These are phyloP conservation scores for Apodemia mormo DNA, from an alignment of 2,888 invertebrate species.

Conservation along the genomic window DNA sequence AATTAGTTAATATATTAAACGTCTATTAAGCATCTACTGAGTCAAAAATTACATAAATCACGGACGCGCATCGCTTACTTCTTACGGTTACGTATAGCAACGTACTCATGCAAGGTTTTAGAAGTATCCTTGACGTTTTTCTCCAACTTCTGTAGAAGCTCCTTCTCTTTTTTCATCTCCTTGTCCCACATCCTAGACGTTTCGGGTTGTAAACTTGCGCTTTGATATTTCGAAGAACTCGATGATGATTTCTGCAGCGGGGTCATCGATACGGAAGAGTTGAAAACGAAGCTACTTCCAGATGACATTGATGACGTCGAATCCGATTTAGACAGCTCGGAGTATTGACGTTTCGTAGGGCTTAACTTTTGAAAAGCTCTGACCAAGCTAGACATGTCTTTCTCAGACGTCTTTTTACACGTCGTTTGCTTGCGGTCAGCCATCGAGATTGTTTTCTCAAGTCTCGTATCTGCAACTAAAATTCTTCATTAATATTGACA, in stretches of 20 bases:
- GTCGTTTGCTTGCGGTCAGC: too few species aligned
- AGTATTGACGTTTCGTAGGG: constrained; percentile 8
- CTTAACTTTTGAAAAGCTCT: constrained; percentile 3
- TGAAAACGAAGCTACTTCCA: neutral
- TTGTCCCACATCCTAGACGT: constrained; percentile 8
- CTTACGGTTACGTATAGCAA: constrained; percentile 14
- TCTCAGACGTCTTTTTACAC: neutral
- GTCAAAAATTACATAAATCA: neutral
- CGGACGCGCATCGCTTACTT: neutral
- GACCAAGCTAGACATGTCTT: constrained; percentile 8
- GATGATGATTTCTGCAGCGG: neutral
- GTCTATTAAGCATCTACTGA: constrained; percentile 15
- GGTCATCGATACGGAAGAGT: neutral
- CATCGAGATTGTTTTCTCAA: too few species aligned
- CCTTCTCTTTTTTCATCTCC: constrained; percentile 8
- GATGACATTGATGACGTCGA: constrained; percentile 14
- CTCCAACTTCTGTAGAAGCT: constrained; percentile 14
- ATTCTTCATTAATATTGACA: too few species aligned
- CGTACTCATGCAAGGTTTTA: constrained; percentile 5
- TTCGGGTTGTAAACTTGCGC: neutral
- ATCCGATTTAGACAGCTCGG: constrained; percentile 1
- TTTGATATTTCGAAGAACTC: constrained; percentile 8
- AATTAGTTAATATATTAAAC: neutral
- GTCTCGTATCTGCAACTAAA: too few species aligned
- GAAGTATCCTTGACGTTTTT: constrained; percentile 6